phyloP scores from a whole-genome alignment of 2,113 vertebrate genomes.

The Phoxinus phoxinus region DNA sequence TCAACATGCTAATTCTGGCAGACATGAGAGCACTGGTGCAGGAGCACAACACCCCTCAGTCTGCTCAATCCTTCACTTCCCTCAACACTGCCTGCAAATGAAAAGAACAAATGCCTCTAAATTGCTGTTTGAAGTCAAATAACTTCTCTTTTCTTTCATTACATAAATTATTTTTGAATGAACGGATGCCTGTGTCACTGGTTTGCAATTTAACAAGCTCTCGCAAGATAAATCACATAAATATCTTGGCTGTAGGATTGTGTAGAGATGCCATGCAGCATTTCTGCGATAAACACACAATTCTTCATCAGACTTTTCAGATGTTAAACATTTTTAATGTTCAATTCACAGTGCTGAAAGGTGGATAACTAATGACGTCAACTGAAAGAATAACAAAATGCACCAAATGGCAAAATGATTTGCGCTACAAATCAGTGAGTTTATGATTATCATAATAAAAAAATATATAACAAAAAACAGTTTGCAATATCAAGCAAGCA shows the following conservation, averaged over 20 bases:
- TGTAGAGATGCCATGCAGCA: neutral
- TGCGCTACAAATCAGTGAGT: too few species aligned
- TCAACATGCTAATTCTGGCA: neutral
- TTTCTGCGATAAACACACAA: too few species aligned
- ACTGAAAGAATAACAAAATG: too few species aligned
- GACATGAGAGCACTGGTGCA: neutral
- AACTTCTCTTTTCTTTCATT: neutral
- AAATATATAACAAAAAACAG: too few species aligned
- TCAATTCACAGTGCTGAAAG: neutral
- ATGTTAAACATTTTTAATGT: neutral
- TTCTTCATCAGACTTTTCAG: too few species aligned
- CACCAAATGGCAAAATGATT: too few species aligned
- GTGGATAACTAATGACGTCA: too few species aligned
- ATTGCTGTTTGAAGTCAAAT: neutral
- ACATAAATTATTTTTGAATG: neutral
- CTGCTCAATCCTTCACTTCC: neutral
- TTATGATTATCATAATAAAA: too few species aligned
- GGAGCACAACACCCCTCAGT: neutral
- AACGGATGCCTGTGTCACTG: neutral
- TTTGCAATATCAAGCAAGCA: too few species aligned
- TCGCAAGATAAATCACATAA: neutral
- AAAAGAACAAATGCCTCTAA: neutral
- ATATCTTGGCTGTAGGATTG: neutral
- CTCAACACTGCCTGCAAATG: neutral
- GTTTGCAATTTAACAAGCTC: neutral